These are phyloP conservation scores for pig (Sus scrofa) DNA, from an alignment of 2,113 vertebrate species.

Conservation along the genomic window T2T-Sscrofa CM000814.6:32835501-32836000, in stretches of 20 bases:
- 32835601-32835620: conserved; percentile 86
- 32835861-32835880: not conserved
- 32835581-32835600: conserved; percentile 56
- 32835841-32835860: not conserved
- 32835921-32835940: too few species aligned
- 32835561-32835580: conserved; percentile 14
- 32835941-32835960: too few species aligned
- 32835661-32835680: conserved; percentile 93
- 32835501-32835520: conserved; percentile 57
- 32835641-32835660: conserved; percentile 92
- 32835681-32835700: conserved; percentile 95
- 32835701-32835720: conserved; percentile 95
- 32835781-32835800: not conserved
- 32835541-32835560: not conserved
- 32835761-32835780: not conserved
- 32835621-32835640: conserved; percentile 90
- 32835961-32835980: too few species aligned
- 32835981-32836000: too few species aligned
- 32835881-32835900: conserved; percentile 31
- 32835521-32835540: not conserved
- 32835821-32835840: not conserved
- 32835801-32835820: not conserved
- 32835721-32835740: conserved; percentile 94
- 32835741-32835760: conserved; percentile 80
- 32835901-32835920: too few species aligned